Evolutionary conservation across 53 echinoderm and acorn worm genomes (phyloP), one percentile per base, ranked within the genome.

Genomic region (Henricia sp.): DNA sequence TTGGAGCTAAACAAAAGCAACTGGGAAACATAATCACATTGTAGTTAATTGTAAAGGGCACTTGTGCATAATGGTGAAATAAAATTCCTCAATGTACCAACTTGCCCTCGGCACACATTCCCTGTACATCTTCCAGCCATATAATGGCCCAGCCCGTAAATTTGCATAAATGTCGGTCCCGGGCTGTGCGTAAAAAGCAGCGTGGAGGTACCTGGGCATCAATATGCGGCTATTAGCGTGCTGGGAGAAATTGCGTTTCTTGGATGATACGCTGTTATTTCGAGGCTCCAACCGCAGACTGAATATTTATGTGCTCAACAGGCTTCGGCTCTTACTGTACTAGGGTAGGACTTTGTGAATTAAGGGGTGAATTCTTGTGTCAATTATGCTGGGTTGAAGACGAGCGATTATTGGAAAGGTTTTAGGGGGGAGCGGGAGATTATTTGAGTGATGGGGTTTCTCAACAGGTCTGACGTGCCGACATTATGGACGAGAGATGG

Each of bases 221-320:
- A 21, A 37, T 12, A 42, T 37, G 37, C 16, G 17, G 34, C 51
- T 33, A 27, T 50, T 72, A 34, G 36, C 24, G 55, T 26, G 71
- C 14, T 32, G 32, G 38, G 35, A 64, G 65, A 80, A 80, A 80
- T 80, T 80, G 65, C 63, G 44, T 80, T 63, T 33, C 12, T n/a
- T 35, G 37, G 64, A 44, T 37, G 80, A 64, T 33, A 46, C 80
- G 63, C 50, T 80, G 80, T 63, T 80, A 63, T 80, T 80, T 50
- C 80, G 20, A 63, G 80, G 3, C 10, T 48, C 63, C 44, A 64
- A 80, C 33, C 64, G 64, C 63, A 32, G 17, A 2, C n/a, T 9
- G 46, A 30, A 21, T 34, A 23, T 67, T 20, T 1, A 20, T 40
- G 3, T 40, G 20, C 30, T 0, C 33, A 60, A 32, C 28, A 9